Base-by-base conservation (phyloP, 2,888 invertebrate species). In the Rotaria socialis region DNA sequence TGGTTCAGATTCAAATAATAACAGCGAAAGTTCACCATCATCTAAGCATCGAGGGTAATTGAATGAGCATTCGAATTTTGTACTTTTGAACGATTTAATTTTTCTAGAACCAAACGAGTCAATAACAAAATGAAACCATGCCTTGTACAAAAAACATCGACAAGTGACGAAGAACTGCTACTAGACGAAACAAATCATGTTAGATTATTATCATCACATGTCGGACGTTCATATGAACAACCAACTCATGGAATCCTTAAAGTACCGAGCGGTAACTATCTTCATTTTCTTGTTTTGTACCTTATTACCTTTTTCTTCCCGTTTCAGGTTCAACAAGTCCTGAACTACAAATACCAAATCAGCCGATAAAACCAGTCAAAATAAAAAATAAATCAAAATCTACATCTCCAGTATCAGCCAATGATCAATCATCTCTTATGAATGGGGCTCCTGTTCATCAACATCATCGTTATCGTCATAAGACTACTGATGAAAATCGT, bases 171-270 rank as follows among this genome's bases (percentile, higher is more conserved):
- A 80, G 80, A 80, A 80, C 10, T 80, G 0, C 67, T 35, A 67
- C 24, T 19, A 35, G 35, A 67, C 14, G 67, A 67, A 67, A 35
- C 41, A 19, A 16, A 67, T 67, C 27, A 24, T 8, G 24, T 56
- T 4, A 56, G 2, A 24, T 56, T 55, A 22, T 22, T 22, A 55
- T 55, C 55, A 55, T 22, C 24, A 24, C 2, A 56, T 56, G 24
- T 27, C 19, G 67, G 67, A 67, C 67, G 67, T 35, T 67, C 67
- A 67, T 7, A 67, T 35, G 67, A 67, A 67, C 67, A 67, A 35
- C 80, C 80, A 47, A 80, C 80, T 47, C 80, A 47, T 80, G 80
- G 80, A 24, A 80, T 80, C 24, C 80, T 80, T n/a, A 80, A 80
- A 80, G 80, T 43, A 24, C 43, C 80, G 10, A 80, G 80, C 47